Evolutionary conservation across 2,888 invertebrate genomes (phyloP), one percentile per base, ranked within the genome.

Genomic region (Mamestra brassicae): DNA sequence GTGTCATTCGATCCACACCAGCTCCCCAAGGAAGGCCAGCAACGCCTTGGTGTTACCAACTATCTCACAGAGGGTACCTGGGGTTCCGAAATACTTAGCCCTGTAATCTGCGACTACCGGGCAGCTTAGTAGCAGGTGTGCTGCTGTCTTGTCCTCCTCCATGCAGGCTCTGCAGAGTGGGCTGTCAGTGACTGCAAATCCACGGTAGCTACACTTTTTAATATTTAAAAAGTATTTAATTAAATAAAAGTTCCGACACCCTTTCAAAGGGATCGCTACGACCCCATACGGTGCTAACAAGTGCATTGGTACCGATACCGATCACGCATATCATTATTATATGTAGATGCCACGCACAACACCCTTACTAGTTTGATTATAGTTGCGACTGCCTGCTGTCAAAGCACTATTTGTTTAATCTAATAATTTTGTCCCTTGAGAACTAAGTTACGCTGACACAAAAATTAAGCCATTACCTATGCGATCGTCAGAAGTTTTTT

Each of bases 261-360:
- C 72, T 80, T 62, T 50, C 0, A 36, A 69, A 74, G 66, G 74
- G 77, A 58, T 69, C 50, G 13, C 17, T 52, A 45, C 67, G 38
- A 77, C 84, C 80, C 83, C 65, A 72, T 58, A 72, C 45, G 80
- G 80, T 83, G 74, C 80, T 80, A 77, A 74, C 76, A 83, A 85
- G 80, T 85, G 71, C 75, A 45, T 68, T 87, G 87, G 85, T 85
- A 83, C 87, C 75, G 80, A 78, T 83, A 66, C 60, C 50, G 34
- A 87, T 83, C 74, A 74, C 65, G 85, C 71, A 80, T 76, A 75
- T 50, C 61, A 76, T 80, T 76, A 71, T 74, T 55, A 67, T 68
- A n/a, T n/a, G n/a, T n/a, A 65, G 55, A 62, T 57, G 67, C 61
- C 42, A 69, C 58, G 45, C 67, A 10, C 55, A 42, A 74, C 64